Evolutionary conservation across 2,797 vertebrate genomes (phyloP).

Genomic region (Chrysocyon brachyurus): DNA sequence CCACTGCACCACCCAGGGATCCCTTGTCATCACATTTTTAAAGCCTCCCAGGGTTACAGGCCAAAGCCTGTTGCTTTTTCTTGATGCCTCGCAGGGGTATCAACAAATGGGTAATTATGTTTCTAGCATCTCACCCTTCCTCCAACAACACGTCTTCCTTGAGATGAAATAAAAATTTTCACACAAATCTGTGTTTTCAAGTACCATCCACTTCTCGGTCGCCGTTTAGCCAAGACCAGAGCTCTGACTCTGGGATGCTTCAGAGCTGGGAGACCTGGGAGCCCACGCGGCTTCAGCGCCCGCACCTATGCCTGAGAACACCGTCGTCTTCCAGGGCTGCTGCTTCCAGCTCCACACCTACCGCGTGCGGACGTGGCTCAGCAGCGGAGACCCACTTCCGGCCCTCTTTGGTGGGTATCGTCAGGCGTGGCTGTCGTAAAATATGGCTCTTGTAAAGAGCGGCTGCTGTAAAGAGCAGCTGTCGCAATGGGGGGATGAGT

Average conservation of each 20-base stretch:
- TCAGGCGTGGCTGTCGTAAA: background rate
- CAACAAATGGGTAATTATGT: background rate
- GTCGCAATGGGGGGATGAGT: background rate
- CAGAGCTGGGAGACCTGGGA: too few relatives aligned
- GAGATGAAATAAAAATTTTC: background rate
- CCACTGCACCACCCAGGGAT: too few relatives aligned
- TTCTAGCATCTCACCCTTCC: background rate
- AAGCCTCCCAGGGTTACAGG: background rate
- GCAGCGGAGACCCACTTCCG: fast-evolving
- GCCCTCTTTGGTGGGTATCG: fast-evolving
- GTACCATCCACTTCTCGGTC: background rate
- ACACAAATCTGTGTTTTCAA: background rate
- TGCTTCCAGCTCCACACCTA: background rate
- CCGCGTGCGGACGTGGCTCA: fast-evolving
- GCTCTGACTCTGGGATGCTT: background rate
- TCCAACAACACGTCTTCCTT: background rate
- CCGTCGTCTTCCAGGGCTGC: fast-evolving
- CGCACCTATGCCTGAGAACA: fast-evolving
- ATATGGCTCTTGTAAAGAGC: background rate
- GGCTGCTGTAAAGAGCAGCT: fast-evolving
- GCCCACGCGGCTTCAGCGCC: fast-evolving
- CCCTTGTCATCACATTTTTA: background rate
- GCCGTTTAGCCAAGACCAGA: background rate
- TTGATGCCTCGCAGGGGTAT: too few relatives aligned
- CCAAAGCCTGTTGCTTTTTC: background rate